Evolutionary conservation across 2,888 invertebrate species (phyloP).

Genomic region (Dryococelus australis): DNA sequence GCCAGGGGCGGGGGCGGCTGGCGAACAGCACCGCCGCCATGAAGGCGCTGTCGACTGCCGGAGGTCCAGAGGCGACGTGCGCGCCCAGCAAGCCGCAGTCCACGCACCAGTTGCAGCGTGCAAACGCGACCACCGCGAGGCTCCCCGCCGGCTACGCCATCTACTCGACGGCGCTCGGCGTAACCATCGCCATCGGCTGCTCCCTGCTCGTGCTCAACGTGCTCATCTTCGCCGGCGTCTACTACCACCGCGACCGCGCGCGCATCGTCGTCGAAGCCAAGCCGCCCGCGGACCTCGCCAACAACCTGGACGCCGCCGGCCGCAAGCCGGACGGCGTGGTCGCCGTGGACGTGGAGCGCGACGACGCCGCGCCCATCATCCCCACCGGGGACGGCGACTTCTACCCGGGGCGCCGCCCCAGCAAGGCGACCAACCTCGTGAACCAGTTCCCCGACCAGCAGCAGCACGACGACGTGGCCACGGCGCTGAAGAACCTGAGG

Average conservation of each 20-base stretch:
- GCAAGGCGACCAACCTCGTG: conserved; percentile 59
- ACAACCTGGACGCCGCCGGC: conserved; percentile 70
- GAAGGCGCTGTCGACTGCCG: too few relatives aligned
- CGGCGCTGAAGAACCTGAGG: conserved; percentile 60
- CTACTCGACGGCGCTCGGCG: conserved; percentile 78
- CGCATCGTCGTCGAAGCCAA: conserved; percentile 78
- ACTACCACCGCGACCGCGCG: conserved; percentile 81
- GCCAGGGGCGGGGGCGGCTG: not conserved
- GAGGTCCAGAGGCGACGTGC: not conserved
- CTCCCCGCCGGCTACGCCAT: conserved; percentile 79
- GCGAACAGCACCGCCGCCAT: not conserved
- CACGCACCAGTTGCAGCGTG: conserved; percentile 54
- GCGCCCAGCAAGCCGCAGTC: conserved; percentile 58
- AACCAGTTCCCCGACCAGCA: conserved; percentile 53
- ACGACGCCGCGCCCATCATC: not conserved
- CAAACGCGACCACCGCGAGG: conserved; percentile 62
- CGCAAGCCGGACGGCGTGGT: conserved; percentile 66
- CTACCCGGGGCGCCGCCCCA: conserved; percentile 25
- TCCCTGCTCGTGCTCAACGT: conserved; percentile 82
- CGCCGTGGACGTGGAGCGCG: conserved; percentile 54
- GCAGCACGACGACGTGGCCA: conserved; percentile 37
- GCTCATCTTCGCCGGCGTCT: conserved; percentile 83
- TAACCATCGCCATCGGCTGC: conserved; percentile 83
- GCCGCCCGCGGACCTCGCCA: conserved; percentile 57
- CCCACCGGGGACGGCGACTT: conserved; percentile 17